Base-by-base conservation (phyloP, 2,888 invertebrate species). In the Sycophila texana region DNA sequence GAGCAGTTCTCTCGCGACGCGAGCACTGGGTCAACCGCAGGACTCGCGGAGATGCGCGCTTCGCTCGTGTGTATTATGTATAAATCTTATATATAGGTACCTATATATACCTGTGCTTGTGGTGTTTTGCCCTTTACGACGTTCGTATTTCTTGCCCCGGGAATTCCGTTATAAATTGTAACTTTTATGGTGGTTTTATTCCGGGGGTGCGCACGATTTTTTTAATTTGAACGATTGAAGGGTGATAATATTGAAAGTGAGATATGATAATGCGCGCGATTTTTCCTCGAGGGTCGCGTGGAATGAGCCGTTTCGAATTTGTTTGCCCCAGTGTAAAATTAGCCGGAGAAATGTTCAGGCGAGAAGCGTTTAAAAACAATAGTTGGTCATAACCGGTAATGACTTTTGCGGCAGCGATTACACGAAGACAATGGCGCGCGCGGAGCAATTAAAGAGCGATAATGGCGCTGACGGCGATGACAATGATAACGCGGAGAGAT, bases 401-500 rank as follows among this genome's bases (percentile, higher is more conserved):
- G 30, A 72, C 60, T 58, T 57, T 71, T 47, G 60, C 71, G 71
- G 49, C 49, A 49, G 22, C 72, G 72, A 72, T 72, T 72, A 72
- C 49, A 26, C 53, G 18, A 61, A 61, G 72, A 26, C 63, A 63
- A 63, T 47, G 47, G 39, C 12, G n/a, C 2, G 14, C n/a, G 39
- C 47, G 14, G 68, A 30, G 55, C 57, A 70, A 70, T 68, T 70
- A 70, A 20, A 61, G 55, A 39, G 55, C 65, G 73, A 55, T 73
- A 65, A 73, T 73, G 55, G 73, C n/a, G 20, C 39, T 47, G 73
- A 73, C 55, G 63, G 55, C 65, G 65, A 73, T 73, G 73, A 73
- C 73, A 53, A 73, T 73, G 73, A 73, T 73, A 73, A 73, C 73
- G 55, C 30, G 53, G 30, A 63, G 61, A 63, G 60, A 73, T 63